Percentiles rank a stretch among this genome's conserved stretches.
These are phyloP conservation scores for Cyprinodon diabolis DNA, from an alignment of 2,797 vertebrate species.

Conservation along the genomic window DNA sequence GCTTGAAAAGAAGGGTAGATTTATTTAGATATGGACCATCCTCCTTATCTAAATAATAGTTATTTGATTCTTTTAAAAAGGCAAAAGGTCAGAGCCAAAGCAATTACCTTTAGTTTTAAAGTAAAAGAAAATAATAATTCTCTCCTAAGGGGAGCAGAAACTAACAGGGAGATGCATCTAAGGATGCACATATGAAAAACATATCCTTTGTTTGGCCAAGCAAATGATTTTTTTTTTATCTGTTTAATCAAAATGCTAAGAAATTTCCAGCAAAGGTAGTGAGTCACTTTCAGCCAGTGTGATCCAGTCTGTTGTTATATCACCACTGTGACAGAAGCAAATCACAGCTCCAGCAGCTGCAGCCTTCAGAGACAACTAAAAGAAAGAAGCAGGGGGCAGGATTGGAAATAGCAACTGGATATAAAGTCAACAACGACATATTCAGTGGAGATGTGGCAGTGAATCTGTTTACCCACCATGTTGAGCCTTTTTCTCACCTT, in stretches of 20 bases:
- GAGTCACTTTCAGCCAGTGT: constrained; percentile 34
- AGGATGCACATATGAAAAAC: constrained; percentile 9
- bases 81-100: too few relatives aligned
- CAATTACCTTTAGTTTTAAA: not conserved
- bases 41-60: too few relatives aligned
- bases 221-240: constrained; percentile 29
- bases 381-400: not conserved
- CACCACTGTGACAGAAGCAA: constrained; percentile 27
- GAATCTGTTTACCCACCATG: constrained; percentile 57
- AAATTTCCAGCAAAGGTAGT: constrained; percentile 17
- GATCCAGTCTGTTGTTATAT: constrained; percentile 41
- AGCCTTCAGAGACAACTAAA: constrained; percentile 30
- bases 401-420: constrained; percentile 27
- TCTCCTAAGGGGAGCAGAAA: not conserved
- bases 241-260: constrained; percentile 44
- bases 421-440: constrained; percentile 53
- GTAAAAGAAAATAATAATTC: not conserved
- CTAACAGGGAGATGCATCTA: constrained; percentile 4
- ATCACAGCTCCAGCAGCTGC: constrained; percentile 33
- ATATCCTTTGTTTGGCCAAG: constrained; percentile 18
- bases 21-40: not conserved
- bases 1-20: not conserved
- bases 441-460: constrained; percentile 43
- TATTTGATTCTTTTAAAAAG: too few relatives aligned
- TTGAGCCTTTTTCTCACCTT: constrained; percentile 50